Evolutionary conservation across 2,797 vertebrate species (phyloP), one percentile per base, ranked within the genome.

Genomic region (Microhierax caerulescens): DNA sequence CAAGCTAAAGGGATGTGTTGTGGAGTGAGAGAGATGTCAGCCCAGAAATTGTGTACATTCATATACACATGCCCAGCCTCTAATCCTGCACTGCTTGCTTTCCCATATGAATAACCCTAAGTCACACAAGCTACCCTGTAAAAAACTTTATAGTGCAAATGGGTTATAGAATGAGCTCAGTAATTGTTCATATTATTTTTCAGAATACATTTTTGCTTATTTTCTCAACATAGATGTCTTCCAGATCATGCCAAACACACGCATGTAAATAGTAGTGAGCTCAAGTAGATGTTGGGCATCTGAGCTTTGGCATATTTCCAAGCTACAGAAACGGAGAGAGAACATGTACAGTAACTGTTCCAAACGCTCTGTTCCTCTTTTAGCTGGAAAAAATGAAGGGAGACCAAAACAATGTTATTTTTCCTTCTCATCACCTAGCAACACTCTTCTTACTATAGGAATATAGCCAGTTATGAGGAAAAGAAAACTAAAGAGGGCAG

Each of bases 391-490:
- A 94, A 70, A 83, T n/a, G 23, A 93, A 95, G 68, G 57, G 92
- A 88, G 85, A 95, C 83, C 51, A 88, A 97, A 96, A 96, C 86
- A 85, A 81, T 41, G 43, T 65, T 91, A 91, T 89, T 97, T 90
- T 90, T 75, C 89, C 61, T 72, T 53, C 74, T 73, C 65, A 79
- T 95, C 88, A 85, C 73, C 78, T 97, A 95, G 93, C 95, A 96
- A 94, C 87, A 56, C 47, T 79, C 72, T n/a, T 78, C 65, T 36
- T 88, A 36, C 75, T 36, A 5, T 16, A 68, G 41, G 65, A 85
- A 89, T 85, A 43, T 25, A 34, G 79, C 67, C 91, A 93, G 85
- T 64, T 93, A 90, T 4, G 32, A 73, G 51, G 82, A 94, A 94
- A 88, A 73, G 61, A 50, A 90, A 79, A 81, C 56, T 69, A 78